Conservation (phyloP, 2,797 vertebrate genomes). For the Paratrypauchen microcephalus region DNA sequence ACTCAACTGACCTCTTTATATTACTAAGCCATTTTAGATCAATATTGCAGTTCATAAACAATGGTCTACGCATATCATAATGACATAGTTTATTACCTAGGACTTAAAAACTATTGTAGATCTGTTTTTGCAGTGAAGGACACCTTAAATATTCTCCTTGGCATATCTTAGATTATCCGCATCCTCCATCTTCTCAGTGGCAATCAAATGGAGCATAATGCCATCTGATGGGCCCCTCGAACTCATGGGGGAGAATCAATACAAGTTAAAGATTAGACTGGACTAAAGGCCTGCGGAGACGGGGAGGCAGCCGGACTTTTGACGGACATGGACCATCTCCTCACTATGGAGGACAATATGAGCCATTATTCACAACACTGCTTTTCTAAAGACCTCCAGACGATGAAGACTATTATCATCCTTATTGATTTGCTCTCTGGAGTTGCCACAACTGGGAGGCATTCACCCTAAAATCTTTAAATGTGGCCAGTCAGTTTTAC, state of each 20-base stretch:
- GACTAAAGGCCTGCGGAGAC: conserved; percentile 48
- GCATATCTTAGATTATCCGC: conserved; percentile 44
- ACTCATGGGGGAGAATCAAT: conserved; percentile 65
- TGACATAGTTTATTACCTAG: too few species aligned
- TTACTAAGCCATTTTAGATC: too few species aligned
- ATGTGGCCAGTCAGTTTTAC: conserved; percentile 24
- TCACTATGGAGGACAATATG: conserved; percentile 65
- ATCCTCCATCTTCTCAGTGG: conserved; percentile 64
- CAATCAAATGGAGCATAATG: conserved; percentile 61
- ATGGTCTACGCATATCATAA: too few species aligned
- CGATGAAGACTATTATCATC: conserved; percentile 70
- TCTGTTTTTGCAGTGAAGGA: neutral
- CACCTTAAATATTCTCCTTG: conserved; percentile 23
- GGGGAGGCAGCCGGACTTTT: conserved; percentile 41
- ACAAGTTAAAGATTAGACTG: conserved; percentile 62
- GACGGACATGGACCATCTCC: conserved; percentile 57
- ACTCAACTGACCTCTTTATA: too few species aligned
- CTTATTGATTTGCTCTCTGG: conserved; percentile 66
- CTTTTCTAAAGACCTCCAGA: conserved; percentile 63
- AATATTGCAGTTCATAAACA: too few species aligned
- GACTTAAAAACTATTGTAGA: conserved; percentile 5
- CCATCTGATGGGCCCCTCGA: conserved; percentile 61
- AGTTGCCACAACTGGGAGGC: conserved; percentile 34
- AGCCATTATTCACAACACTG: conserved; percentile 72
- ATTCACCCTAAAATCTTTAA: conserved; percentile 42